These are phyloP conservation scores for Buteo buteo DNA, from an alignment of 2,113 vertebrate genomes.

Conservation along the genomic window DNA sequence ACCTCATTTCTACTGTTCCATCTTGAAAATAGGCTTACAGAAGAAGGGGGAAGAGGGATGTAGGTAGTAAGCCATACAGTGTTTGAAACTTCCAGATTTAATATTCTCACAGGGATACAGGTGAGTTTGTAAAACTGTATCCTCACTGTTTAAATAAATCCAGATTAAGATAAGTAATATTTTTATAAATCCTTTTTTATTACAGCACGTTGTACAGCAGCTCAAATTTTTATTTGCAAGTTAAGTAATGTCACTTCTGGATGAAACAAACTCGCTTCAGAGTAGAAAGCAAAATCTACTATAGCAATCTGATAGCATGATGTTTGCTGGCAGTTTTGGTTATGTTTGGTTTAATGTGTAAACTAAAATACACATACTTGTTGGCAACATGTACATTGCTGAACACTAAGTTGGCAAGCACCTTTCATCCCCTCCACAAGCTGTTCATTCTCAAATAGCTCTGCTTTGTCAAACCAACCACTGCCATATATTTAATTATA, in stretches of 20 bases:
- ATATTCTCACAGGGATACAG: neutral
- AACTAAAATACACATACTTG: neutral
- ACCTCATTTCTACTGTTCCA: neutral
- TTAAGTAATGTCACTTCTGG: neutral
- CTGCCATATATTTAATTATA: neutral
- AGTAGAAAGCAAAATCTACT: neutral
- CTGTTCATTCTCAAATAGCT: neutral
- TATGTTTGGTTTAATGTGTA: conserved; percentile 2
- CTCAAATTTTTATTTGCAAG: neutral
- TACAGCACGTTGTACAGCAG: neutral
- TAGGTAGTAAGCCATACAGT: neutral
- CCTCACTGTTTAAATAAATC: neutral
- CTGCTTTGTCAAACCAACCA: neutral
- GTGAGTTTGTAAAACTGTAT: neutral
- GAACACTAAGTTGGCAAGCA: neutral
- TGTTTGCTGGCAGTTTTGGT: conserved; percentile 8
- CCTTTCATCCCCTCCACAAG: neutral
- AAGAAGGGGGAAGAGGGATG: neutral
- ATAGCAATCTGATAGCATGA: neutral
- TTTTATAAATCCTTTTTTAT: neutral
- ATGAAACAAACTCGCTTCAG: neutral
- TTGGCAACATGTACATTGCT: neutral
- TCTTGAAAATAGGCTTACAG: neutral
- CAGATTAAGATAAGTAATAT: neutral
- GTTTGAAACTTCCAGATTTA: neutral